These are phyloP conservation scores for Agriopis aurantiaria DNA, from an alignment of 2,888 invertebrate species.

Conservation along the genomic window DNA sequence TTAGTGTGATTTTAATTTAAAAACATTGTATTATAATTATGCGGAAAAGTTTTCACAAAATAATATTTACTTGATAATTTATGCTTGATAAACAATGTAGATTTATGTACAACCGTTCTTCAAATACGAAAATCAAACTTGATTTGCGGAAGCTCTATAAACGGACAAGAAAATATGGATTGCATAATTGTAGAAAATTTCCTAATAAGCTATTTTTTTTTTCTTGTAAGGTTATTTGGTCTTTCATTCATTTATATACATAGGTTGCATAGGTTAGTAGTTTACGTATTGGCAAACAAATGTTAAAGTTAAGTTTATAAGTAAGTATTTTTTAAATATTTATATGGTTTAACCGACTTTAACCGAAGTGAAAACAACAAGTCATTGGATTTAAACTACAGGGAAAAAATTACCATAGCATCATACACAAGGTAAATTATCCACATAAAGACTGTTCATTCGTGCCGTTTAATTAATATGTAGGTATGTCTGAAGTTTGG, in stretches of 20 bases:
- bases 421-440: no score
- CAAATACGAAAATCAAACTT: constrained; percentile 8
- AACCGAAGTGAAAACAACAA: no score
- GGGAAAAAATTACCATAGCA: constrained; percentile 5
- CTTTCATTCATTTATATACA: no score
- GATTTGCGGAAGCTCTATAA: constrained; percentile 9
- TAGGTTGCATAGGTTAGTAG: background rate
- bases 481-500: no score
- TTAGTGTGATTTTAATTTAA: no score
- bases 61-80: no score
- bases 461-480: no score
- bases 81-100: background rate
- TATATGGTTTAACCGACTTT: no score
- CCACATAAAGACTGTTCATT: no score
- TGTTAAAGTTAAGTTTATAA: background rate
- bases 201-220: constrained; percentile 5
- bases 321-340: no score
- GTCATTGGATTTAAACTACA: background rate
- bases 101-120: background rate
- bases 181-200: constrained; percentile 15
- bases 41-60: no score
- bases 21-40: no score
- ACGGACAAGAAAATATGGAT: constrained; percentile 18
- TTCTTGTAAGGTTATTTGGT: background rate
- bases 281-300: background rate